Conservation (phyloP, 2,888 invertebrate genomes). For the Melieria crassipennis region DNA sequence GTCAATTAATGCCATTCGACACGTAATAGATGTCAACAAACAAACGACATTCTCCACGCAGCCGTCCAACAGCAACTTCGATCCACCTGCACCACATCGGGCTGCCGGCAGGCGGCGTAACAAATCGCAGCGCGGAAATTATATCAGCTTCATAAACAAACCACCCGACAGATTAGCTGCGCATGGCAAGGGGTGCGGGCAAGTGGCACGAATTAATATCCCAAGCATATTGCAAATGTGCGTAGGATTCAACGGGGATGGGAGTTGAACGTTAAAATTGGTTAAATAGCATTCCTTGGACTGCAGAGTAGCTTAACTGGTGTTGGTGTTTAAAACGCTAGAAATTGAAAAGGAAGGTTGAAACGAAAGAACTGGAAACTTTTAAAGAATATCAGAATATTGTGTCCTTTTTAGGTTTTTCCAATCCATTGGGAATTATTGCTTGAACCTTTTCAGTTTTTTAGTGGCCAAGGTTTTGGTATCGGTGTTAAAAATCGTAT, state of each 20-base stretch:
- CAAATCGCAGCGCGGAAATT: conserved; percentile 29
- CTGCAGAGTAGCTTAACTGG: background rate
- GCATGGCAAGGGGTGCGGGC: conserved; percentile 47
- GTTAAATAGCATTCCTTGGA: background rate
- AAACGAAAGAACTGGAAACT: no score
- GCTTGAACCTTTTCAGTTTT: no score
- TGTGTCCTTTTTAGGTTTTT: no score
- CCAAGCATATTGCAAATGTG: conserved; percentile 51
- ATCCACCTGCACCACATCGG: conserved; percentile 25
- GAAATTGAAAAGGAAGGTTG: no score
- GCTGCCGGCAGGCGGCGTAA: conserved; percentile 5
- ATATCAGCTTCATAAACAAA: conserved; percentile 56
- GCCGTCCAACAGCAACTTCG: background rate
- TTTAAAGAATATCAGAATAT: no score
- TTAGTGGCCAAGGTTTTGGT: no score
- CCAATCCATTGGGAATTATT: no score
- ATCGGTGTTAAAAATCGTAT: no score
- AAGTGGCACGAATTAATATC: conserved; percentile 58
- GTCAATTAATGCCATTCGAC: conserved; percentile 34
- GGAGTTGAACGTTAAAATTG: conserved; percentile 15
- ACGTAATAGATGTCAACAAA: background rate
- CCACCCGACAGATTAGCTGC: conserved; percentile 59
- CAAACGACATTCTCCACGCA: conserved; percentile 10
- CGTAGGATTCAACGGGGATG: conserved; percentile 13
- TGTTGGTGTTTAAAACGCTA: no score